Percentiles rank a stretch among this genome's conserved stretches.
Evolutionary conservation across 2,888 invertebrate genomes (phyloP).

Genomic region (Drosophila mulleri): DNA sequence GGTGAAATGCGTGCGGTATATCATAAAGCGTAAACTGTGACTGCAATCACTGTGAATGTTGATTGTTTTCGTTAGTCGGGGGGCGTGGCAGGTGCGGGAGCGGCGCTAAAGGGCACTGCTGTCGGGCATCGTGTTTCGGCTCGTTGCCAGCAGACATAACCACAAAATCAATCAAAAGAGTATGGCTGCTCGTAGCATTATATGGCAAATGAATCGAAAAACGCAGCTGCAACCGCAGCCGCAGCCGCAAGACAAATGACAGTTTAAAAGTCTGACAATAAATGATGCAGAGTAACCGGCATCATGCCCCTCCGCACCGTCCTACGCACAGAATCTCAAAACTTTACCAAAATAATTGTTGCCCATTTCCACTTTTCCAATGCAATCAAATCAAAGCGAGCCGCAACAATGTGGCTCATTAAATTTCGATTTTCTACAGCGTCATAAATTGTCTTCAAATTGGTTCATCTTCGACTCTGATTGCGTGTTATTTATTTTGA

Average conservation of each 20-base stretch:
- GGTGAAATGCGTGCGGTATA: constrained; percentile 52
- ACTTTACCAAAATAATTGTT: constrained; percentile 30
- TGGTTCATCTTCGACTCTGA: not conserved
- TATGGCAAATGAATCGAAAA: constrained; percentile 38
- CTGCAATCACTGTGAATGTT: constrained; percentile 17
- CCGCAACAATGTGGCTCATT: constrained; percentile 24
- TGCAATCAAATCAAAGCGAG: constrained; percentile 17
- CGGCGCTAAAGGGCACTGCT: not conserved
- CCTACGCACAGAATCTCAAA: not conserved
- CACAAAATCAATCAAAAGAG: constrained; percentile 73
- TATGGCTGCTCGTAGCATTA: constrained; percentile 37
- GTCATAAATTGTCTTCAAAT: constrained; percentile 16
- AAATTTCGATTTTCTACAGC: constrained; percentile 23
- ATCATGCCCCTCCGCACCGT: not conserved
- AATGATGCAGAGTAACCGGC: constrained; percentile 35
- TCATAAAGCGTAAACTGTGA: constrained; percentile 32
- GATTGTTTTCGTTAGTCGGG: constrained; percentile 22
- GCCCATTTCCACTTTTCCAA: constrained; percentile 20
- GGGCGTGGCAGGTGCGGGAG: not conserved
- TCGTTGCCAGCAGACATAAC: constrained; percentile 42
- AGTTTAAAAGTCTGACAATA: constrained; percentile 60
- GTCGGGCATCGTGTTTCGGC: constrained; percentile 2
- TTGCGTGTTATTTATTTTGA: not conserved
- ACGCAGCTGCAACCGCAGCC: constrained; percentile 50
- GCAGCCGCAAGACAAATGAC: constrained; percentile 64